Base-by-base conservation (phyloP, 2,888 invertebrate genomes). In the Esperia sulphurella region DNA sequence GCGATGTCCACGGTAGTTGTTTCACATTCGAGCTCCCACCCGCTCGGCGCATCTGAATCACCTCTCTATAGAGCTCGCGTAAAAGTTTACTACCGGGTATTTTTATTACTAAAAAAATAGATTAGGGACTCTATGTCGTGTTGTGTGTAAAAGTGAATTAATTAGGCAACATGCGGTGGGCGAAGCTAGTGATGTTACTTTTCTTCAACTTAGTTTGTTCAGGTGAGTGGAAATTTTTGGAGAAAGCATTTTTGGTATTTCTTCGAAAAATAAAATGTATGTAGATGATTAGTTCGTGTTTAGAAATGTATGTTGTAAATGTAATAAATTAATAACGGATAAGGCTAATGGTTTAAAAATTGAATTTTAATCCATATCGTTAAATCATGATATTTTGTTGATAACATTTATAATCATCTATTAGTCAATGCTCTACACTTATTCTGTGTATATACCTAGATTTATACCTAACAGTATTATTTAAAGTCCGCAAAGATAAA, bases 91-190 rank as follows among this genome's bases (percentile, higher is more conserved):
- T 44, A 37, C 41, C 45, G 38, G 41, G 37, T 14, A 28, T 35
- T 49, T 48, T 13, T 30, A 48, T 45, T 52, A 8, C n/a, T 28
- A 10, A 14, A 45, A 37, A 42, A 43, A 58, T 55, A 60, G 57
- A 61, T n/a, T n/a, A 65, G 55, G 63, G 54, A 63, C 53, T 68
- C 55, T 64, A 71, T 74, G 65, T 58, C 63, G 65, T 72, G 71
- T 54, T 58, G 58, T 71, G 75, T 68, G 63, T 70, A 68, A 14
- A 8, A 42, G 65, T 69, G 67, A 54, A 56, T 38, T 54, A 54
- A 57, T 55, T 53, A 28, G n/a, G 48, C 70, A 69, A 72, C 59
- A 88, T 86, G 87, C 67, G 75, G 78, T 81, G 79, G 83, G 61
- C 65, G 52, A 55, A 67, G 47, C 57, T 61, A 48, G 68, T 71